phyloP scores from a whole-genome alignment of 2,888 invertebrate genomes.

The Microctonus hyperodae region DNA sequence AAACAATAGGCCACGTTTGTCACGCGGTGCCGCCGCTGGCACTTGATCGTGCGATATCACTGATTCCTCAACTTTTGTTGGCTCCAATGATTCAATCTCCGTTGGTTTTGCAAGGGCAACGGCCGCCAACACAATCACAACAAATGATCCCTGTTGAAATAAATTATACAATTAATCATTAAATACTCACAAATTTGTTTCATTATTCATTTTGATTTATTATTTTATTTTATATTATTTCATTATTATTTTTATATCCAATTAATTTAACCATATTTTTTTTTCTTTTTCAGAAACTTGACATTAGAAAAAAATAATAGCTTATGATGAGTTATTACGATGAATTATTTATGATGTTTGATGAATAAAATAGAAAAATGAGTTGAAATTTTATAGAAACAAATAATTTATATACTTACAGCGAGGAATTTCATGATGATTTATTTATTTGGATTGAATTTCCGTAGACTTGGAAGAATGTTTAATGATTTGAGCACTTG shows the following conservation, averaged over 20 bases:
- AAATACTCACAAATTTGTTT: neutral
- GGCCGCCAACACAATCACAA: conserved; percentile 47
- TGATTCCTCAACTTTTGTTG: conserved; percentile 41
- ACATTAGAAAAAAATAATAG: too few species aligned
- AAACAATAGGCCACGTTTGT: conserved; percentile 51
- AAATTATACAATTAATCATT: neutral
- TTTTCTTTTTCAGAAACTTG: too few species aligned
- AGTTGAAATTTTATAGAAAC: neutral
- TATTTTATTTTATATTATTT: neutral
- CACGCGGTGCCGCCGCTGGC: conserved; percentile 42
- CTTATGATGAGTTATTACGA: too few species aligned
- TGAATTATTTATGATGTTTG: too few species aligned
- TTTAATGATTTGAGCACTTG: conserved; percentile 37
- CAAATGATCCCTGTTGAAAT: conserved; percentile 43
- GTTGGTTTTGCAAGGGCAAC: conserved; percentile 51
- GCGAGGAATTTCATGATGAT: conserved; percentile 57
- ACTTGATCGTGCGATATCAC: conserved; percentile 33
- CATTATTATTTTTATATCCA: too few species aligned
- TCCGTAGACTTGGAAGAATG: conserved; percentile 37
- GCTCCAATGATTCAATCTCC: conserved; percentile 51
- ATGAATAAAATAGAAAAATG: neutral
- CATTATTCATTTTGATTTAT: neutral
- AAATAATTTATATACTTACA: conserved; percentile 46
- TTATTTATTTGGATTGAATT: conserved; percentile 25
- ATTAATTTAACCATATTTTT: too few species aligned